A percentile compares a stretch with the other conserved stretches of the same genome.
Conservation (phyloP, 2,797 vertebrate genomes). For the Urocyon cinereoargenteus region DNA sequence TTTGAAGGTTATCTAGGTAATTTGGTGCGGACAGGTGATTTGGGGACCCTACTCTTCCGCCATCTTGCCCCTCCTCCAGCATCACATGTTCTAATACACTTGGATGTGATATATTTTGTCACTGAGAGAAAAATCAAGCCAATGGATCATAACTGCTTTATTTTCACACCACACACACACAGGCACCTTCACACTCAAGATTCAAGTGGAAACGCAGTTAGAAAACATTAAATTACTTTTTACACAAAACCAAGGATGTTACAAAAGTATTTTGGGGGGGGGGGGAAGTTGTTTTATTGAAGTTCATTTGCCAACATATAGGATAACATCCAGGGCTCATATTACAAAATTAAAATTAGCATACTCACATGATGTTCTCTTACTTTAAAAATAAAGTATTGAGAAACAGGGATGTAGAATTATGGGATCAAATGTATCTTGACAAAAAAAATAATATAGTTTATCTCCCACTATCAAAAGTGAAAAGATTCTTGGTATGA, state of each 20-base stretch:
- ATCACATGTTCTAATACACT: not conserved
- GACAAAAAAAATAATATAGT: not conserved
- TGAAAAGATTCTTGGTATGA: conserved; percentile 18
- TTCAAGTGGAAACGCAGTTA: not conserved
- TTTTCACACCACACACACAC: not conserved
- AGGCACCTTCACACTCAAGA: not conserved
- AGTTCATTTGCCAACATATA: too few species aligned
- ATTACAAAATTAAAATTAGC: not conserved
- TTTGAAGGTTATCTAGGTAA: too few species aligned
- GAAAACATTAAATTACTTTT: not conserved
- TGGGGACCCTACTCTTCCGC: too few species aligned
- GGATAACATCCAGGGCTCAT: too few species aligned
- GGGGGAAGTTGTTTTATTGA: too few species aligned
- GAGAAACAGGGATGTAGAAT: not conserved
- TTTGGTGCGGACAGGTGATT: too few species aligned
- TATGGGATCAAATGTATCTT: not conserved
- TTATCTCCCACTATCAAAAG: not conserved
- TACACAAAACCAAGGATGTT: not conserved
- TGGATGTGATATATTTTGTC: not conserved
- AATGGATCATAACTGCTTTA: not conserved
- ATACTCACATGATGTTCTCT: not conserved
- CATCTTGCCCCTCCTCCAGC: too few species aligned
- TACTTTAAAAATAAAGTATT: not conserved
- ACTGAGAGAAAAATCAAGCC: not conserved
- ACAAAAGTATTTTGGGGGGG: not conserved